These are phyloP conservation scores for Uria lomvia DNA, from an alignment of 2,113 vertebrate species.

Conservation along the genomic window DNA sequence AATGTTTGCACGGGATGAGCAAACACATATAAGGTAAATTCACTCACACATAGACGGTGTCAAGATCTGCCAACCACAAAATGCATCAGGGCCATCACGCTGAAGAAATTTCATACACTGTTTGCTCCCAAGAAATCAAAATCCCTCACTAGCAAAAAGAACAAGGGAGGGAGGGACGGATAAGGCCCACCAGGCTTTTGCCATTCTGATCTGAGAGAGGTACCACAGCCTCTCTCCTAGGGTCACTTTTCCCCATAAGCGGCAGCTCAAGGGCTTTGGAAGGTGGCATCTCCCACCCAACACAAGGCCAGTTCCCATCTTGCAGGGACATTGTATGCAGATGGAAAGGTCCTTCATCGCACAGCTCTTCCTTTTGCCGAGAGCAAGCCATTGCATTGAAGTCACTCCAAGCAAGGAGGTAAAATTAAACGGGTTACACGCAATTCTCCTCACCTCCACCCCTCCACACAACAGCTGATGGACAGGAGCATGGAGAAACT, in stretches of 20 bases:
- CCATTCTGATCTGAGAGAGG: neutral
- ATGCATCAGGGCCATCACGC: accelerated
- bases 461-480: neutral
- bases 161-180: neutral
- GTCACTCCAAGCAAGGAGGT: neutral
- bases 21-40: neutral
- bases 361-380: neutral
- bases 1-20: neutral
- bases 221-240: neutral
- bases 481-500: neutral
- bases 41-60: neutral
- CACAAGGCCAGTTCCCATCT: neutral
- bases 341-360: neutral
- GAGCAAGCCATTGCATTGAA: neutral
- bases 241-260: neutral
- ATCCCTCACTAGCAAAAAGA: neutral
- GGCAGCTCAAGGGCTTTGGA: neutral
- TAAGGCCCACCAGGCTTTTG: neutral
- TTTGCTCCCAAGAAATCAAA: neutral
- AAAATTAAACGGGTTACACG: neutral
- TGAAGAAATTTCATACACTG: neutral
- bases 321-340: accelerated
- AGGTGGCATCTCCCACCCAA: accelerated
- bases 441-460: neutral
- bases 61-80: neutral